Evolutionary conservation across 2,797 vertebrate genomes (phyloP).

Genomic region (Clarias fuscus): DNA sequence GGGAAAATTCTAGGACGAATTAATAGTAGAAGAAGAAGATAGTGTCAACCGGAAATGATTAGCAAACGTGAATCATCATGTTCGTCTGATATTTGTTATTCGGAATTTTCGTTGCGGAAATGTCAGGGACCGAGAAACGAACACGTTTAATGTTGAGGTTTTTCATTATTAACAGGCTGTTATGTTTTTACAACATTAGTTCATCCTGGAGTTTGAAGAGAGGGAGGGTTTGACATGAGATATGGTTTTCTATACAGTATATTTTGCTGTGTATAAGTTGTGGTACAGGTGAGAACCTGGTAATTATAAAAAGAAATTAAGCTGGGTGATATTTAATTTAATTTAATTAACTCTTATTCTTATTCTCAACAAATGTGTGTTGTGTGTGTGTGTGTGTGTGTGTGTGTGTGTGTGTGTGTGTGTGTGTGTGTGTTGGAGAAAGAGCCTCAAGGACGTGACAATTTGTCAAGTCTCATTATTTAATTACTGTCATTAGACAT

Average conservation of each 20-base stretch:
- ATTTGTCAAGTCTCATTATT: slow-evolving; percentile 12
- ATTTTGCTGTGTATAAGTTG: neutral
- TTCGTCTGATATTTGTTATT: neutral
- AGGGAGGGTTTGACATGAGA: neutral
- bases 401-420: neutral
- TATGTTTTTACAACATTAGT: neutral
- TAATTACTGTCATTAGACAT: slow-evolving; percentile 10
- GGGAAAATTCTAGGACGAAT: no score
- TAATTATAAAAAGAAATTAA: neutral
- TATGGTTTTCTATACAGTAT: neutral
- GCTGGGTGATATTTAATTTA: slow-evolving; percentile 4
- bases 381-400: neutral
- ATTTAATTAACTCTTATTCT: neutral
- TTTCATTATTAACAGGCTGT: neutral
- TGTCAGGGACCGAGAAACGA: neutral
- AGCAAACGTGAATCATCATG: neutral
- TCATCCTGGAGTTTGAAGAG: neutral
- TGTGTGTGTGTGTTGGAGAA: neutral
- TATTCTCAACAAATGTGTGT: no score
- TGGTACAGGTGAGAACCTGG: neutral
- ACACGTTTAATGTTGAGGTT: neutral
- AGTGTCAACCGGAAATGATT: neutral
- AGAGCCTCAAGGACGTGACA: neutral
- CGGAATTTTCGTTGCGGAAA: neutral
- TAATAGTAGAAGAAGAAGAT: no score